Evolutionary conservation across 1,140 invertebrate species (phyloP).

Genomic region (Muscidifurax raptorellus): DNA sequence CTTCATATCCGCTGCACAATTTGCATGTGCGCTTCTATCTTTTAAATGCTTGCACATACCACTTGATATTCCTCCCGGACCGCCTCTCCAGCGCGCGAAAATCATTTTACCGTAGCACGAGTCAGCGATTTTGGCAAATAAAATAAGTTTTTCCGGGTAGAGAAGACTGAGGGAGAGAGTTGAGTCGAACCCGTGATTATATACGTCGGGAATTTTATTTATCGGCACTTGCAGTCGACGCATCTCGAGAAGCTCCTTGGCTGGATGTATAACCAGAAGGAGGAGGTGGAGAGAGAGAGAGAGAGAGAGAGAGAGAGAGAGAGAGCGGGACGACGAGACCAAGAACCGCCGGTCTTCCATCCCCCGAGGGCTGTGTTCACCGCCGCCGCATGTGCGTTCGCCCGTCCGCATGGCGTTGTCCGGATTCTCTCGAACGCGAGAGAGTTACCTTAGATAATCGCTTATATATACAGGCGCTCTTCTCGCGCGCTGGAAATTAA

Average conservation of each 20-base stretch:
- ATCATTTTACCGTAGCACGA: neutral
- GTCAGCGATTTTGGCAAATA: neutral
- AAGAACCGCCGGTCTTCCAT: conserved; percentile 10
- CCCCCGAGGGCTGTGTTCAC: neutral
- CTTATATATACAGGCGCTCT: neutral
- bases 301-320: neutral
- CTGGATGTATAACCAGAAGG: neutral
- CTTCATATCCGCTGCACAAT: conserved; percentile 5
- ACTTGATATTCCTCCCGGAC: conserved; percentile 9
- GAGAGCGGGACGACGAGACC: neutral
- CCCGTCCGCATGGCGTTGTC: conserved; percentile 5
- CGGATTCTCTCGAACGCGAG: neutral
- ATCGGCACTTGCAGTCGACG: neutral
- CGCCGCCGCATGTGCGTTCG: neutral
- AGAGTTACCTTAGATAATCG: conserved; percentile 31
- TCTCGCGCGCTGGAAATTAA: conserved; percentile 25
- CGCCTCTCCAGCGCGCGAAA: neutral
- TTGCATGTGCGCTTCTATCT: conserved; percentile 24
- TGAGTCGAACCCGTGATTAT: conserved; percentile 15
- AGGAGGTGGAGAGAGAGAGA: neutral
- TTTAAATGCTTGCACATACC: neutral
- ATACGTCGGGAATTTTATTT: conserved; percentile 16
- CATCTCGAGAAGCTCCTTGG: neutral
- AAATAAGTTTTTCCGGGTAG: conserved; percentile 25
- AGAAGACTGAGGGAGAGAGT: neutral